Evolutionary conservation across 2,113 vertebrate genomes (phyloP), one percentile per base, ranked within the genome.

Genomic region (Lasiurus cinereus): DNA sequence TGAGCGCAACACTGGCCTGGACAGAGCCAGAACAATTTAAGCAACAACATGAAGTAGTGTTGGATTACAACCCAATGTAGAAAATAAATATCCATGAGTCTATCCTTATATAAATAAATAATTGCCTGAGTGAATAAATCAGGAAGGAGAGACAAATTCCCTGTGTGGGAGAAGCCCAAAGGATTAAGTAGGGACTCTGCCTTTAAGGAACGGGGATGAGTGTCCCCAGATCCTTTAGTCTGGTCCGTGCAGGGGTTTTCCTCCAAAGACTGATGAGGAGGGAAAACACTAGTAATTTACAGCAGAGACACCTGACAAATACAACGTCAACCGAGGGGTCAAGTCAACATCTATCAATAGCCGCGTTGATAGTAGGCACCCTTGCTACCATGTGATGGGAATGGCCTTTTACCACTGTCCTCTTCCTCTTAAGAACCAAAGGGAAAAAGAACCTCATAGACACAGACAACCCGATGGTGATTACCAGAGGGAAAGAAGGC

Each of bases 61-160:
- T 96, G 73, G 46, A 73, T 85, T 33, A 77, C 48, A 94, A 77
- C 3, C 18, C 52, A 84, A 82, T 84, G 66, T 33, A 62, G 5
- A 88, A 88, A 90, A 70, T 64, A 48, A 90, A 64, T 50, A 79
- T 72, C 39, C 18, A 27, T 64, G 24, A 92, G 52, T 62, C 64
- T 11, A 73, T 50, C 8, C 48, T 56, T 64, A 54, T 16, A 16
- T 67, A 92, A 90, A 84, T 21, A 76, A 90, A 31, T 92, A 36
- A 83, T n/a, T 87, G 54, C 56, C 8, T 59, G n/a, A 69, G 59
- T 83, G 77, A 76, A 59, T 70, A 59, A 83, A 31, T 56, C 3
- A 1, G 24, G 15, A 13, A 48, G n/a, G 73, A 70, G 52, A 83
- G 19, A 80, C 6, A 54, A 33, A 70, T 50, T 21, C 70, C 29